Base-by-base conservation (phyloP, 1,140 invertebrate species). In the Amyelois transitella region DNA sequence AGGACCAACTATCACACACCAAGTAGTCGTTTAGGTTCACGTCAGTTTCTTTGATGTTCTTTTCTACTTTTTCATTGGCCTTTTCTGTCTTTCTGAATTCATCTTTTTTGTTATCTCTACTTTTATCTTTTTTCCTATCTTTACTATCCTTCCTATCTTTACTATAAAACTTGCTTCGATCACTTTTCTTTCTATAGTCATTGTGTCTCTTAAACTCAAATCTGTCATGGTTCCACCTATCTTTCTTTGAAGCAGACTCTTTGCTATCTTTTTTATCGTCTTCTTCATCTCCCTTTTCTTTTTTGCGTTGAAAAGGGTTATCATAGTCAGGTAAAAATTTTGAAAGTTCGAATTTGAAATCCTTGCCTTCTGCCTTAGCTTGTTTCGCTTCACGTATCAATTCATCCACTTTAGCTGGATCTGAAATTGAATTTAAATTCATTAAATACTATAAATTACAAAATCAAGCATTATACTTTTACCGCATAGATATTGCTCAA, bases 1-100 rank as follows among this genome's bases (percentile, higher is more conserved):
- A 56, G 8, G 87, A 89, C 87, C 86, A 89, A 64, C 83, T 86
- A 51, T 89, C 86, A 32, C 86, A 89, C 8, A 89, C 73, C 14
- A 89, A 65, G 57, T 76, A 87, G 60, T 89, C 85, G 25, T 74
- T 85, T 6, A 88, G 64, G 58, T 84, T 77, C 1, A 87, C 75
- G 43, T 86, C 72, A 14, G 81, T 70, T 60, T 87, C 81, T 52
- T 77, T 83, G 8, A 18, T 1, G 14, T 62, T 51, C 25, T 63
- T 59, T 12, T 53, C 52, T n/a, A 2, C 3, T 51, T 38, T 51
- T 14, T 38, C 48, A 54, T 44, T 68, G 4, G 6, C 1, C 48
- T 24, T 47, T 59, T 52, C 22, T 22, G 18, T 49, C 8, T 12
- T 69, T 53, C 53, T 65, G 43, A 38, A 12, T 43, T 64, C 64